Conservation (phyloP, 1,140 invertebrate genomes). For the Trichoplusia ni region DNA sequence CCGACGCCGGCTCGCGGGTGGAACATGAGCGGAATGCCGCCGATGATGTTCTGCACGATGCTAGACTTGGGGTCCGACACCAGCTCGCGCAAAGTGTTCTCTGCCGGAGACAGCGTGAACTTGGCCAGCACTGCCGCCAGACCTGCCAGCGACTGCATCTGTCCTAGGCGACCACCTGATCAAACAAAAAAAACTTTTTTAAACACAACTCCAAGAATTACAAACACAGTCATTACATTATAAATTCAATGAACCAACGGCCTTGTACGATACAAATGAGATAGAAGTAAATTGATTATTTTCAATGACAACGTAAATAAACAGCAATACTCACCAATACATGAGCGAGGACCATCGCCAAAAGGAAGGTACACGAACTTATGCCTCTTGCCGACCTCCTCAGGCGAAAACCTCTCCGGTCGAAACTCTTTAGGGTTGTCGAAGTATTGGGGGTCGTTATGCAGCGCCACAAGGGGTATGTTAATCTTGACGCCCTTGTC, state of each 20-base stretch:
- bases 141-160: slow-evolving; percentile 54
- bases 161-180: slow-evolving; percentile 49
- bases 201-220: neutral
- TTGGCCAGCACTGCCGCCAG: slow-evolving; percentile 43
- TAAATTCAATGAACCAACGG: neutral
- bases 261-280: no score
- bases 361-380: slow-evolving; percentile 70
- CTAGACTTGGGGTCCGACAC: slow-evolving; percentile 32
- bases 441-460: slow-evolving; percentile 81
- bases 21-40: slow-evolving; percentile 45
- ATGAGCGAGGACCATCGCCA: slow-evolving; percentile 57
- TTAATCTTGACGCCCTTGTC: slow-evolving; percentile 59
- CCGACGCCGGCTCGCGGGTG: neutral
- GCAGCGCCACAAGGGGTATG: slow-evolving; percentile 75
- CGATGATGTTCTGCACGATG: slow-evolving; percentile 44
- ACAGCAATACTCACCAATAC: slow-evolving; percentile 49
- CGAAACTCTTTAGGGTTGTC: slow-evolving; percentile 80
- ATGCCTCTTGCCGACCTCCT: slow-evolving; percentile 57
- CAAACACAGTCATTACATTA: neutral
- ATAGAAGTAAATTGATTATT: no score
- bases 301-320: neutral
- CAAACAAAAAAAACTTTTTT: no score
- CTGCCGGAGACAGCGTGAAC: slow-evolving; percentile 42
- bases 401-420: slow-evolving; percentile 81
- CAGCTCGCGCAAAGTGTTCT: slow-evolving; percentile 32